Conservation (phyloP, 2,797 vertebrate species). For the Urocyon cinereoargenteus region DNA sequence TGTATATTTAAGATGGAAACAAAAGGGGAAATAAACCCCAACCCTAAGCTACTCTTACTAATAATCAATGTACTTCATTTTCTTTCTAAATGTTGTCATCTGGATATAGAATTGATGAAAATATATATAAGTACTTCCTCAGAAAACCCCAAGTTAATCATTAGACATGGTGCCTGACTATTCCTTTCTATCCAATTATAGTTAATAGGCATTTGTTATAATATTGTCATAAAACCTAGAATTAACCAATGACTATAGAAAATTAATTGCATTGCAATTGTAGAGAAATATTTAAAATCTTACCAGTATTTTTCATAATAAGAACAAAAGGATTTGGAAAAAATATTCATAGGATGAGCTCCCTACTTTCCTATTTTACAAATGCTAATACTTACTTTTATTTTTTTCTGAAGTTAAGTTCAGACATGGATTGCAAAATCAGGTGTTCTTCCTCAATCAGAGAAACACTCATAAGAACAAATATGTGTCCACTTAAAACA, state of each 20-base stretch:
- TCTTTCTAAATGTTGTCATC: slow-evolving; percentile 20
- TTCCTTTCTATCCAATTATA: slow-evolving; percentile 63
- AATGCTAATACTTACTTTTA: neutral
- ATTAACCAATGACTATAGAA: slow-evolving; percentile 67
- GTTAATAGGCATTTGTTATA: slow-evolving; percentile 66
- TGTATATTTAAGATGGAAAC: slow-evolving; percentile 2
- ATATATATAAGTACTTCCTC: slow-evolving; percentile 35
- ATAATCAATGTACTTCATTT: slow-evolving; percentile 44
- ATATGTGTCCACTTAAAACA: neutral
- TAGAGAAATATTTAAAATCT: slow-evolving; percentile 81
- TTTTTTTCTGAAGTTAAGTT: slow-evolving; percentile 36
- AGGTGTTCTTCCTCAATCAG: neutral
- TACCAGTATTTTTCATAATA: slow-evolving; percentile 75
- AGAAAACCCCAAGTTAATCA: slow-evolving; percentile 64
- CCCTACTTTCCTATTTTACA: neutral
- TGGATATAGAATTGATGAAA: slow-evolving; percentile 51
- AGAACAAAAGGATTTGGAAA: slow-evolving; percentile 73
- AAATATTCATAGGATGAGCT: slow-evolving; percentile 61
- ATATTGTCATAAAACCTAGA: slow-evolving; percentile 82
- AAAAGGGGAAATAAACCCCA: neutral
- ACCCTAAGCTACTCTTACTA: neutral
- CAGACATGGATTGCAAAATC: slow-evolving; percentile 17
- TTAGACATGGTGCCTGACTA: slow-evolving; percentile 31
- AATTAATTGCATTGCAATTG: slow-evolving; percentile 78
- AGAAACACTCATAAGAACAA: neutral